Conservation (phyloP, 2,113 vertebrate species). For the Vicugna pacos region DNA sequence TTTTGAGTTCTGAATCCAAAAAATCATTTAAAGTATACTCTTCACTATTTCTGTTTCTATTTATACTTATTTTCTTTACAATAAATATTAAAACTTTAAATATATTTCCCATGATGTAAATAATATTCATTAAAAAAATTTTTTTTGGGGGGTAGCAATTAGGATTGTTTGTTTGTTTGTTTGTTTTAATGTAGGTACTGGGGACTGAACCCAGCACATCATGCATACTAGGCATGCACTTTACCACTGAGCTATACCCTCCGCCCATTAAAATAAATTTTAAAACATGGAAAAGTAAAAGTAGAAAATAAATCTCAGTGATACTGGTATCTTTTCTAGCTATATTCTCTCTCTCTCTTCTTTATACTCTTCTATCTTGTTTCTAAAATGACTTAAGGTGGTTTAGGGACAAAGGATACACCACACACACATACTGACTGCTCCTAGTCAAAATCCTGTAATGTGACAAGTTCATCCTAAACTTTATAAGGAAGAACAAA, state of each 20-base stretch:
- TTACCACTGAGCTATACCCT: no score
- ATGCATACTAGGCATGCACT: no score
- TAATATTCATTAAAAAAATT: not conserved
- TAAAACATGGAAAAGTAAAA: slow-evolving; percentile 37
- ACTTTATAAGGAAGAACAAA: slow-evolving; percentile 34
- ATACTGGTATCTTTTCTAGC: not conserved
- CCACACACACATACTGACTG: not conserved
- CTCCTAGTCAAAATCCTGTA: not conserved
- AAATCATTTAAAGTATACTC: slow-evolving; percentile 25
- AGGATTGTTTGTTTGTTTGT: no score
- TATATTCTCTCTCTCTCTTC: not conserved
- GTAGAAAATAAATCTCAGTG: not conserved
- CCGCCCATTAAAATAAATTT: not conserved
- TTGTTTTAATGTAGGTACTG: no score
- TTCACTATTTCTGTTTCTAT: slow-evolving; percentile 17
- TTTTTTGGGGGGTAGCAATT: not conserved
- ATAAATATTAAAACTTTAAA: slow-evolving; percentile 50
- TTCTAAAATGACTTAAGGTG: not conserved
- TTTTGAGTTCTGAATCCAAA: not conserved
- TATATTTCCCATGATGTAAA: slow-evolving; percentile 25
- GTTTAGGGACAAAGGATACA: not conserved
- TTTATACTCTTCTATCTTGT: not conserved
- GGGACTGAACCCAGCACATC: no score
- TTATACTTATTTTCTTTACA: slow-evolving; percentile 14
- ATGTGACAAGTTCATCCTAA: slow-evolving; percentile 17